These are phyloP conservation scores for Syngnathus floridae DNA, from an alignment of 2,113 vertebrate species.

Conservation along the genomic window DNA sequence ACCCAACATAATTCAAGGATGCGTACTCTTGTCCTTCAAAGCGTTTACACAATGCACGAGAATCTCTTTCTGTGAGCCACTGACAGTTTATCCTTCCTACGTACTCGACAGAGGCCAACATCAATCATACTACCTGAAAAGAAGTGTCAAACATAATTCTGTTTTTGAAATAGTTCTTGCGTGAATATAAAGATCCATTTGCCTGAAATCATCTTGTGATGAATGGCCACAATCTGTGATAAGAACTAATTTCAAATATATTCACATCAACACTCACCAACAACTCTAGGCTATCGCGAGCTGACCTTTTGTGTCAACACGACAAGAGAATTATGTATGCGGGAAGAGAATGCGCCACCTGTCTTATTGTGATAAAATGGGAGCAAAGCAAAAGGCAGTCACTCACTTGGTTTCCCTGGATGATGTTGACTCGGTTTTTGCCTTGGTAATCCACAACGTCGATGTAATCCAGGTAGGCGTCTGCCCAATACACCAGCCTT, in stretches of 20 bases:
- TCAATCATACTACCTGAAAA: slow-evolving; percentile 3
- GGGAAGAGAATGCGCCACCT: slow-evolving; percentile 35
- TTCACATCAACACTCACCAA: slow-evolving; percentile 9
- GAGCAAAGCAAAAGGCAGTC: slow-evolving; percentile 5
- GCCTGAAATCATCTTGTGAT: slow-evolving; percentile 35
- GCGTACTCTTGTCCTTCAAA: not conserved
- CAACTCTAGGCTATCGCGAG: slow-evolving; percentile 18
- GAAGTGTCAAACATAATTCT: slow-evolving; percentile 7
- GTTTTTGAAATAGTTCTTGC: slow-evolving; percentile 28
- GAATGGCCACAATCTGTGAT: slow-evolving; percentile 52
- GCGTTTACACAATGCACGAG: not conserved
- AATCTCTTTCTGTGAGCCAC: not conserved
- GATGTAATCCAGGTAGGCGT: slow-evolving; percentile 90
- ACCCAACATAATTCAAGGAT: not conserved
- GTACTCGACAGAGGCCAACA: slow-evolving; percentile 20
- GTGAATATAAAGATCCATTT: slow-evolving; percentile 8
- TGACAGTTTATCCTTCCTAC: slow-evolving; percentile 12
- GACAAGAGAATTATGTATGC: slow-evolving; percentile 34
- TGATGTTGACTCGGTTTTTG: slow-evolving; percentile 78
- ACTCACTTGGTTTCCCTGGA: slow-evolving; percentile 88
- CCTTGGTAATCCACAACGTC: slow-evolving; percentile 94
- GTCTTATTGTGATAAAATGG: slow-evolving; percentile 27
- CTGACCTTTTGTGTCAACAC: slow-evolving; percentile 37
- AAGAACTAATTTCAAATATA: too few relatives aligned
- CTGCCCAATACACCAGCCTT: slow-evolving; percentile 95